These are phyloP conservation scores for Alviniconcha marisindica DNA, from an alignment of 1,140 invertebrate genomes.

Conservation along the genomic window DNA sequence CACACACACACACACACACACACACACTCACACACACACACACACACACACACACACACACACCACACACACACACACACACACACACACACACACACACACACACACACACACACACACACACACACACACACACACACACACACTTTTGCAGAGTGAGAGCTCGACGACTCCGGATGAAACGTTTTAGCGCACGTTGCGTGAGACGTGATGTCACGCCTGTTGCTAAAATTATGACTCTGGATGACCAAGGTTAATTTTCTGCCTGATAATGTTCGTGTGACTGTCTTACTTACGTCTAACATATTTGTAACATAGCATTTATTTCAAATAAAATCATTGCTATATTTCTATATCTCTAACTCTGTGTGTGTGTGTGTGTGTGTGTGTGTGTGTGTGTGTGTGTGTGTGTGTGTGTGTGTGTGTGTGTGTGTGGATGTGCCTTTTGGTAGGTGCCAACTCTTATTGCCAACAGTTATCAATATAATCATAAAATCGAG, in stretches of 20 bases:
- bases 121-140: constrained; percentile 24
- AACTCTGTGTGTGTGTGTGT: constrained; percentile 17
- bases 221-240: too few relatives aligned
- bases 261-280: too few relatives aligned
- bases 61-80: neutral
- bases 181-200: too few relatives aligned
- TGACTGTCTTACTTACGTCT: too few relatives aligned
- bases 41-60: constrained; percentile 31
- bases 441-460: neutral
- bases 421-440: neutral
- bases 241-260: too few relatives aligned
- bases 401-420: constrained; percentile 22
- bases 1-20: too few relatives aligned
- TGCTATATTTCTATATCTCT: too few relatives aligned
- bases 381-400: constrained; percentile 14
- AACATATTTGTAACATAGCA: neutral
- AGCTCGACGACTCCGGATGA: too few relatives aligned
- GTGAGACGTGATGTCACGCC: too few relatives aligned
- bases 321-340: too few relatives aligned
- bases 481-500: too few relatives aligned
- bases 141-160: neutral
- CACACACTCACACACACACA: constrained; percentile 12
- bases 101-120: constrained; percentile 24
- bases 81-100: neutral
- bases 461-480: too few relatives aligned